Conservation (phyloP, 2,888 invertebrate genomes). For the Synanthedon vespiformis region DNA sequence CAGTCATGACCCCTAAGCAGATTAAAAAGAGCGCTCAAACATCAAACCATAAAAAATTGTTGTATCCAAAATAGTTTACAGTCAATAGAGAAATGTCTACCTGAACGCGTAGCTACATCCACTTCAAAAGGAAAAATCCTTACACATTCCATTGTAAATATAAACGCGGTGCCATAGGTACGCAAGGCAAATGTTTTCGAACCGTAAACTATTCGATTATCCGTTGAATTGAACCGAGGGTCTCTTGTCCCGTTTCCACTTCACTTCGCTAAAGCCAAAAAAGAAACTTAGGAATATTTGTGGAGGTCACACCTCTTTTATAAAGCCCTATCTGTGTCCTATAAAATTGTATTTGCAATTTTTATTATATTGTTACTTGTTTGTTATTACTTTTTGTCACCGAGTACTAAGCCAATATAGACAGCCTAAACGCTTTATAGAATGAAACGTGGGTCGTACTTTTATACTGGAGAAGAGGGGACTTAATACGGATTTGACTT, state of each 20-base stretch:
- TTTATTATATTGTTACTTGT: background rate
- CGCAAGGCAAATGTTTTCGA: slow-evolving; percentile 29
- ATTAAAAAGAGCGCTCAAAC: background rate
- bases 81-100: background rate
- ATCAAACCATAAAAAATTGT: slow-evolving; percentile 17
- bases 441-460: no score
- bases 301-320: slow-evolving; percentile 18
- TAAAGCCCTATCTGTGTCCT: background rate
- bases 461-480: no score
- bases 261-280: slow-evolving; percentile 29
- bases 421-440: no score
- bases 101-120: background rate
- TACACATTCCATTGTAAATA: slow-evolving; percentile 1
- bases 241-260: slow-evolving; percentile 33
- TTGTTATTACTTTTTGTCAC: no score
- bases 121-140: background rate
- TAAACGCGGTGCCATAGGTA: slow-evolving; percentile 12
- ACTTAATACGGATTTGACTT: no score
- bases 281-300: slow-evolving; percentile 25
- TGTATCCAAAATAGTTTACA: slow-evolving; percentile 9
- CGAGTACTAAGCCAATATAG: no score
- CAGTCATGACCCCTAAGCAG: no score
- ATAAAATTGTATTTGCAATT: background rate
- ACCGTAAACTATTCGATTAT: slow-evolving; percentile 51
- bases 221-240: slow-evolving; percentile 38